These are phyloP conservation scores for Festucalex cinctus DNA, from an alignment of 2,113 vertebrate genomes.

Conservation along the genomic window DNA sequence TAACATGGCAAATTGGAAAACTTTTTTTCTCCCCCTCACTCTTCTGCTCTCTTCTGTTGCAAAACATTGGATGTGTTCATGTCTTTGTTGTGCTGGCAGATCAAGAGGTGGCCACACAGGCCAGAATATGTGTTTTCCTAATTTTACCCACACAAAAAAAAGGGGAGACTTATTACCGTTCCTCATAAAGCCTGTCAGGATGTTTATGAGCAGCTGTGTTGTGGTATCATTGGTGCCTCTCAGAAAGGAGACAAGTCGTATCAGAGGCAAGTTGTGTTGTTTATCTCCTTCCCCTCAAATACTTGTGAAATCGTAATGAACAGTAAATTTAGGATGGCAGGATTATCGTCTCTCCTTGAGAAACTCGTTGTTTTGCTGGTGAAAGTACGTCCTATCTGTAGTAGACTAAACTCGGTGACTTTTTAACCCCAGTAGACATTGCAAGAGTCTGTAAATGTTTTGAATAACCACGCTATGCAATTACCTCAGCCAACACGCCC, in stretches of 20 bases:
- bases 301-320: conserved; percentile 31
- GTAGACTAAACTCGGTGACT: conserved; percentile 54
- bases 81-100: conserved; percentile 38
- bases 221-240: conserved; percentile 1
- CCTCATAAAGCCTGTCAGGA: conserved; percentile 5
- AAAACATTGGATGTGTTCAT: conserved; percentile 30
- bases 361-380: conserved; percentile 36
- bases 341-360: conserved; percentile 18
- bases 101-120: conserved; percentile 31
- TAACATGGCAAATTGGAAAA: conserved; percentile 50
- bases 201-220: conserved; percentile 5
- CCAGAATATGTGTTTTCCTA: conserved; percentile 14
- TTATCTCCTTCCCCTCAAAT: conserved; percentile 27
- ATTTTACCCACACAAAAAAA: conserved; percentile 15
- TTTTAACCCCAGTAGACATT: conserved; percentile 18
- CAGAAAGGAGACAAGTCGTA: not conserved
- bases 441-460: conserved; percentile 17
- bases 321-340: conserved; percentile 12
- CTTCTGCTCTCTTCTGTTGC: conserved; percentile 31
- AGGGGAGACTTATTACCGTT: not conserved
- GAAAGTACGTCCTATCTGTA: conserved; percentile 25
- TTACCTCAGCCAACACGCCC: conserved; percentile 28
- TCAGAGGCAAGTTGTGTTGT: conserved; percentile 10
- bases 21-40: conserved; percentile 16
- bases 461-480: conserved; percentile 27